These are phyloP conservation scores for Phenganax marumi DNA, from an alignment of 92 coral and sea anemone species.

Conservation along the genomic window DNA sequence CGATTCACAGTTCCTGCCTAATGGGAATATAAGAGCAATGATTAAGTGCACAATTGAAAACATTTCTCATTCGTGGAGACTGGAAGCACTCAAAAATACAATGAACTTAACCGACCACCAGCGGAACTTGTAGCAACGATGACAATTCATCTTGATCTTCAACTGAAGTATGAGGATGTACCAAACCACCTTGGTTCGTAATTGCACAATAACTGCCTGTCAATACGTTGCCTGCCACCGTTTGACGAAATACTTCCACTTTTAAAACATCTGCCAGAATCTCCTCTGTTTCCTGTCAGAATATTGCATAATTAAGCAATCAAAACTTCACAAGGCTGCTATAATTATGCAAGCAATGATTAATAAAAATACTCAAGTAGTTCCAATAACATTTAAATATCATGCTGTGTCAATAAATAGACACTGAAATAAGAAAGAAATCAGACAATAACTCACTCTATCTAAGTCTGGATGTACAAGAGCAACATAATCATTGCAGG, in stretches of 20 bases:
- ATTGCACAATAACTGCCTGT: constrained; percentile 95
- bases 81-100: not conserved
- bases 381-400: not conserved
- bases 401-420: not conserved
- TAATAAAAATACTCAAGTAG: not conserved
- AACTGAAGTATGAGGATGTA: constrained; percentile 83
- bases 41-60: too few species aligned
- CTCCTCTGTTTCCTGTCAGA: constrained; percentile 91
- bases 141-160: constrained; percentile 98
- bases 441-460: constrained; percentile 61
- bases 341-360: too few species aligned
- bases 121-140: constrained; percentile 89
- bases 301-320: not conserved
- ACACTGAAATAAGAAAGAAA: not conserved
- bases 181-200: constrained; percentile 96
- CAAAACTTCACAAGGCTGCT: too few species aligned
- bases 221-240: constrained; percentile 86
- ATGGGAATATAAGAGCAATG: not conserved
- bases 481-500: constrained; percentile 97
- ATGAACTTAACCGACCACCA: constrained; percentile 62
- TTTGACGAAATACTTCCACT: constrained; percentile 97
- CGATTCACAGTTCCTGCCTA: constrained; percentile 99
- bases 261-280: constrained; percentile 89
- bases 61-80: too few species aligned
- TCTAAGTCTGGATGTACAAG: constrained; percentile 90